phyloP scores from a whole-genome alignment of 2,113 vertebrate genomes.

The Perca schrenkii region DNA sequence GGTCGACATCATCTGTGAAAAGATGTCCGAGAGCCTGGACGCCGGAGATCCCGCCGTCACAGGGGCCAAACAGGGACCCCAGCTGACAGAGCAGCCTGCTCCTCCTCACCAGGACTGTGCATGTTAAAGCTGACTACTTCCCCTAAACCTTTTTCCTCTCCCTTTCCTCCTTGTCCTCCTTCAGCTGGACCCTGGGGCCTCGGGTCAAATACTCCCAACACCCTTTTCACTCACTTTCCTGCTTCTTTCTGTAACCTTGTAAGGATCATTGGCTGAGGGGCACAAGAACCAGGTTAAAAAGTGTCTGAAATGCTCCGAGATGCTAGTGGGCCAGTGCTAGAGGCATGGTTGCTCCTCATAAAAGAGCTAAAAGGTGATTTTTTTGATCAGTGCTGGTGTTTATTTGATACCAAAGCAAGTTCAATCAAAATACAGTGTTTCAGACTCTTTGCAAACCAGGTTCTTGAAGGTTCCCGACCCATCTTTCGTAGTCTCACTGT shows the following conservation, averaged over 20 bases:
- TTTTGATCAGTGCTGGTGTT: slow-evolving; percentile 18
- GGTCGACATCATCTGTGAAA: slow-evolving; percentile 97
- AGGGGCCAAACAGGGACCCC: slow-evolving; percentile 89
- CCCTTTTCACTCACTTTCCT: slow-evolving; percentile 43
- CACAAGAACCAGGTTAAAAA: slow-evolving; percentile 49
- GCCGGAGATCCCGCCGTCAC: slow-evolving; percentile 88
- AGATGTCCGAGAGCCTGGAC: slow-evolving; percentile 97
- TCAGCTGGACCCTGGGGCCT: slow-evolving; percentile 47
- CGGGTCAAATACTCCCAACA: slow-evolving; percentile 51
- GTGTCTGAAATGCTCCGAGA: slow-evolving; percentile 50
- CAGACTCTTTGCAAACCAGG: slow-evolving; percentile 50
- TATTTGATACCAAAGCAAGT: slow-evolving; percentile 52
- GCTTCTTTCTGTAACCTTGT: slow-evolving; percentile 44
- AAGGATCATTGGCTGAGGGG: slow-evolving; percentile 26
- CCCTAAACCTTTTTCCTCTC: slow-evolving; percentile 10
- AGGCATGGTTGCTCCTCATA: slow-evolving; percentile 14
- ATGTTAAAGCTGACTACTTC: slow-evolving; percentile 85
- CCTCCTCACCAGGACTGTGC: slow-evolving; percentile 94
- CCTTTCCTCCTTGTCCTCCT: slow-evolving; percentile 40
- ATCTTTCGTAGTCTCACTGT: slow-evolving; percentile 42
- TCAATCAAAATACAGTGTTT: slow-evolving; percentile 47
- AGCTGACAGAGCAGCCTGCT: slow-evolving; percentile 90
- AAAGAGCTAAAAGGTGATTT: slow-evolving; percentile 3
- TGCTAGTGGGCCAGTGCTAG: not conserved
- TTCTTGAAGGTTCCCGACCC: slow-evolving; percentile 34